Conservation (phyloP, 2,888 invertebrate genomes). For the Leucoptera coffeella region DNA sequence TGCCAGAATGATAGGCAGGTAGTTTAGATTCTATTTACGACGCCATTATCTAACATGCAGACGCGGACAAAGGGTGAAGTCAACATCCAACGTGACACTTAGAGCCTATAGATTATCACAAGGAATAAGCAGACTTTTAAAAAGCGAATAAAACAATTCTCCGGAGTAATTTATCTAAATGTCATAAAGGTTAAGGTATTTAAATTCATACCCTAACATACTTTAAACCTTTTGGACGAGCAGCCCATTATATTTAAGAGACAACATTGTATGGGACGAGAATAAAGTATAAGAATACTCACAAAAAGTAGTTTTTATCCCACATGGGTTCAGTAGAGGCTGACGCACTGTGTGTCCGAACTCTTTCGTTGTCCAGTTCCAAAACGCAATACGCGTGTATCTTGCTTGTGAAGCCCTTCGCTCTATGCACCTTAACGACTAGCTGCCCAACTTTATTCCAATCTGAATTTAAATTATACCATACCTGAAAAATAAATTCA, state of each 20-base stretch:
- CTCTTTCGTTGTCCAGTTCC: conserved; percentile 30
- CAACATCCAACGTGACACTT: too few species aligned
- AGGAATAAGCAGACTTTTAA: too few species aligned
- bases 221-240: too few species aligned
- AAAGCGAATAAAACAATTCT: too few species aligned
- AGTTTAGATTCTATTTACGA: too few species aligned
- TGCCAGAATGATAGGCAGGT: too few species aligned
- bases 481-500: conserved; percentile 5
- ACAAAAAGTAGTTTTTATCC: conserved; percentile 35
- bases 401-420: conserved; percentile 21
- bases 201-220: too few species aligned
- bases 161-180: too few species aligned
- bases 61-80: too few species aligned
- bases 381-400: conserved; percentile 26
- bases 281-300: conserved; percentile 11
- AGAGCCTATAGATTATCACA: too few species aligned
- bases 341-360: conserved; percentile 20
- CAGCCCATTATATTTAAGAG: neutral
- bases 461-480: conserved; percentile 7
- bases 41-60: too few species aligned
- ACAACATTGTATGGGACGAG: neutral
- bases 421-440: conserved; percentile 23
- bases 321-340: conserved; percentile 19
- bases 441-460: conserved; percentile 25
- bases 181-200: too few species aligned